phyloP scores from a whole-genome alignment of 2,888 invertebrate genomes.

The Cybosia mesomella region DNA sequence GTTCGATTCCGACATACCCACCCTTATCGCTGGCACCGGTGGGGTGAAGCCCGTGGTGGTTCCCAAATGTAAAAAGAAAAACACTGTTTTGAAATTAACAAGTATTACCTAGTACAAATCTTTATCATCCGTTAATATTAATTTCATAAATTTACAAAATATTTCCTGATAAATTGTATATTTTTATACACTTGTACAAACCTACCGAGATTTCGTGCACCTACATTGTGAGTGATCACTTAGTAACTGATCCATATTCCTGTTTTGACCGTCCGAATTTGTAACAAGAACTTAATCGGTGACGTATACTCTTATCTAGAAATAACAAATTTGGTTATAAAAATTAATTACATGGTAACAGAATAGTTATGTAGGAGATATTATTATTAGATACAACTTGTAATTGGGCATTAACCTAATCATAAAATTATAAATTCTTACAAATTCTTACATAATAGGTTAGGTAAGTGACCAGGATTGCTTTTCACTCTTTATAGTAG shows the following conservation, averaged over 20 bases:
- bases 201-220: conserved; percentile 25
- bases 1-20: too few species aligned
- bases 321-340: conserved; percentile 47
- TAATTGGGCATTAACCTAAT: neutral
- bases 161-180: conserved; percentile 23
- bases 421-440: neutral
- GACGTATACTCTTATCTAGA: conserved; percentile 43
- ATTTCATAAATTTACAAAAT: conserved; percentile 1
- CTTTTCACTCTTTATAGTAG: neutral
- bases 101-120: neutral
- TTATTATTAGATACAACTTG: conserved; percentile 3
- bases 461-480: neutral
- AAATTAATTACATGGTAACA: conserved; percentile 51
- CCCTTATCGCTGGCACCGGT: too few species aligned
- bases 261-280: conserved; percentile 49
- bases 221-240: conserved; percentile 33
- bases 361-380: conserved; percentile 1
- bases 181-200: conserved; percentile 40
- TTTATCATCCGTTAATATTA: neutral
- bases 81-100: neutral
- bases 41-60: too few species aligned
- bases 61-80: too few species aligned
- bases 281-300: conserved; percentile 38
- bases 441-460: neutral
- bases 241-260: conserved; percentile 47